These are phyloP conservation scores for Melanotaenia duboulayi DNA, from an alignment of 2,113 vertebrate species.

Conservation along the genomic window DNA sequence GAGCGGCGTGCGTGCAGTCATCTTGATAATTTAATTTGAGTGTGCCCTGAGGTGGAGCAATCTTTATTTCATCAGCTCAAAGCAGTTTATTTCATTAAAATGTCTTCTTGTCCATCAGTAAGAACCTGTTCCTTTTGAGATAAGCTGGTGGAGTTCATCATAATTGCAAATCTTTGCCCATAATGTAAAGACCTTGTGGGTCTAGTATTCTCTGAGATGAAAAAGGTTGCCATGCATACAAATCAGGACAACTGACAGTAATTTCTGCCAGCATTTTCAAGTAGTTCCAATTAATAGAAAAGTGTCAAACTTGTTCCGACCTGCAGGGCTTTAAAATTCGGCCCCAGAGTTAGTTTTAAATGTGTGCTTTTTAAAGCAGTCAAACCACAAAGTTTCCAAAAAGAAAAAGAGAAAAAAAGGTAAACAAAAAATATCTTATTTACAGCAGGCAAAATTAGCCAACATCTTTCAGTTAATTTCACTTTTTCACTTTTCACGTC, in stretches of 20 bases:
- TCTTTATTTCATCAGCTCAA: constrained; percentile 81
- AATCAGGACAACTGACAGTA: constrained; percentile 76
- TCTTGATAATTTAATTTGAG: constrained; percentile 82
- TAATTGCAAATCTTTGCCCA: constrained; percentile 83
- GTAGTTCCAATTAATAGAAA: constrained; percentile 62
- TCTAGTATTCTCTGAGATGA: constrained; percentile 75
- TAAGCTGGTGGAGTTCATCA: constrained; percentile 80
- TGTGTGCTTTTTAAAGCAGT: constrained; percentile 14
- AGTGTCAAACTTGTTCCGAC: constrained; percentile 61
- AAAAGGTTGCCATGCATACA: constrained; percentile 77
- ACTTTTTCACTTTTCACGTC: constrained; percentile 33
- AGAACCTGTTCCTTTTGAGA: constrained; percentile 77
- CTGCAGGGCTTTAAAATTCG: constrained; percentile 57
- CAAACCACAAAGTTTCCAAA: background rate
- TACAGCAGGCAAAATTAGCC: constrained; percentile 11
- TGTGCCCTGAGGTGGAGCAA: constrained; percentile 77
- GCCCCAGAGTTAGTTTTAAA: constrained; percentile 24
- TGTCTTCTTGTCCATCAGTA: constrained; percentile 77
- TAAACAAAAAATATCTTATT: background rate
- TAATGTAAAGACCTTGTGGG: constrained; percentile 78
- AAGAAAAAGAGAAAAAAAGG: background rate
- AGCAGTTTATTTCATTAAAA: constrained; percentile 82
- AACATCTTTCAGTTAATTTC: constrained; percentile 30
- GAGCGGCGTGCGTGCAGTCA: constrained; percentile 65
- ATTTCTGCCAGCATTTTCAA: constrained; percentile 74